phyloP scores from a whole-genome alignment of 2,113 vertebrate species.

The Neolamprologus devosi region DNA sequence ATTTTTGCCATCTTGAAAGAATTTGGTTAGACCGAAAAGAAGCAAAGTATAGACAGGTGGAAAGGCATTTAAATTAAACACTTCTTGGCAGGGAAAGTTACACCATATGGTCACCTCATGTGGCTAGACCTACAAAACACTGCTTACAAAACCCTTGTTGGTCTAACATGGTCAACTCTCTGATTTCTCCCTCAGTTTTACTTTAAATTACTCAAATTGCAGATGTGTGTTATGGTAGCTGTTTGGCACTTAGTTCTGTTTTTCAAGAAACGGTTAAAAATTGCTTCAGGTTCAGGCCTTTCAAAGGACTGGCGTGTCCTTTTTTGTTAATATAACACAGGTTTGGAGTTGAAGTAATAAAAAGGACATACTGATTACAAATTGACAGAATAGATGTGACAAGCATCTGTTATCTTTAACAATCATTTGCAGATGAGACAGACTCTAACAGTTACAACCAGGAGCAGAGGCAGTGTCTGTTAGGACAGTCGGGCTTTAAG shows the following conservation, averaged over 20 bases:
- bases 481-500: conserved; percentile 30
- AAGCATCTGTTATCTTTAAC: background rate
- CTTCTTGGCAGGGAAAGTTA: background rate
- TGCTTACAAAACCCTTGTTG: background rate
- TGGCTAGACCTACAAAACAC: background rate
- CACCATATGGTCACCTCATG: conserved; percentile 22
- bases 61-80: background rate
- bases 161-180: background rate
- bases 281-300: background rate
- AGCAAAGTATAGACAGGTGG: background rate
- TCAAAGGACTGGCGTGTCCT: background rate
- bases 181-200: background rate
- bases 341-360: background rate
- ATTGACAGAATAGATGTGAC: background rate
- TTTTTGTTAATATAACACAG: background rate
- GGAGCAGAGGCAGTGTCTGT: background rate
- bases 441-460: background rate
- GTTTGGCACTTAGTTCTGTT: background rate
- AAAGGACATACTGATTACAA: background rate
- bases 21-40: background rate
- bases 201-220: background rate
- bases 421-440: background rate
- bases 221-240: background rate
- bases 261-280: background rate
- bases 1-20: background rate